These are phyloP conservation scores for Hedychridium roseum DNA, from an alignment of 2,888 invertebrate species.

Conservation along the genomic window DNA sequence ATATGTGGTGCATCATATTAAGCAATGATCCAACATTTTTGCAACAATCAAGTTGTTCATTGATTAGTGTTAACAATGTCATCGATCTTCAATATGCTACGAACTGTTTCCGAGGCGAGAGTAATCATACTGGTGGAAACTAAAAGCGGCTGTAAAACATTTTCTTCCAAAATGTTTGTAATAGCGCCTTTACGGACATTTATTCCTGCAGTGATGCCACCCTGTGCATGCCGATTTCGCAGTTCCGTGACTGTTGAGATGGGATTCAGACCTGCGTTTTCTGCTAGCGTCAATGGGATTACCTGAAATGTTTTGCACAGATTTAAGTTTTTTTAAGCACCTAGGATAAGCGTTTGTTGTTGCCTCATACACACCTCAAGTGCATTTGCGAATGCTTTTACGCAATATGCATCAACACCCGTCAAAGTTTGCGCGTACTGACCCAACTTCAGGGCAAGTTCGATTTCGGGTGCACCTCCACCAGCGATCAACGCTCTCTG, in stretches of 20 bases:
- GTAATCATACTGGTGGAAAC: constrained; percentile 94
- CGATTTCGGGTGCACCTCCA: constrained; percentile 98
- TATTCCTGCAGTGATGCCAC: constrained; percentile 88
- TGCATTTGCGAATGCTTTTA: constrained; percentile 94
- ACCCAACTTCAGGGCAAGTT: constrained; percentile 85
- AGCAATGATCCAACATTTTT: no score
- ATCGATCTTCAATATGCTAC: constrained; percentile 98
- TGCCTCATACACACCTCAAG: constrained; percentile 71
- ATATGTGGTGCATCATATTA: no score
- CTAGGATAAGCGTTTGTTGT: neutral
- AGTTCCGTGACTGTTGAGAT: constrained; percentile 97
- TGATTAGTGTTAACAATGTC: constrained; percentile 84
- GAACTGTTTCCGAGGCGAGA: constrained; percentile 94
- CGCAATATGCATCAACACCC: constrained; percentile 95
- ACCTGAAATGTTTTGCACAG: constrained; percentile 62
- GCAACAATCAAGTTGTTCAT: constrained; percentile 27
- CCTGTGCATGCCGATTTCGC: constrained; percentile 90
- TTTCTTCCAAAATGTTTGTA: constrained; percentile 95
- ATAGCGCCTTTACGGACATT: constrained; percentile 97
- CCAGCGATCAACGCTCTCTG: constrained; percentile 92
- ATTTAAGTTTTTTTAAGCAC: constrained; percentile 1
- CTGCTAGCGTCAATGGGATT: constrained; percentile 89
- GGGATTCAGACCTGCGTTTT: constrained; percentile 92
- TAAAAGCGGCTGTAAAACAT: constrained; percentile 96
- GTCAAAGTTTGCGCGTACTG: constrained; percentile 83